Evolutionary conservation across 2,113 vertebrate species (phyloP).

Genomic region (Corythaixoides concolor): DNA sequence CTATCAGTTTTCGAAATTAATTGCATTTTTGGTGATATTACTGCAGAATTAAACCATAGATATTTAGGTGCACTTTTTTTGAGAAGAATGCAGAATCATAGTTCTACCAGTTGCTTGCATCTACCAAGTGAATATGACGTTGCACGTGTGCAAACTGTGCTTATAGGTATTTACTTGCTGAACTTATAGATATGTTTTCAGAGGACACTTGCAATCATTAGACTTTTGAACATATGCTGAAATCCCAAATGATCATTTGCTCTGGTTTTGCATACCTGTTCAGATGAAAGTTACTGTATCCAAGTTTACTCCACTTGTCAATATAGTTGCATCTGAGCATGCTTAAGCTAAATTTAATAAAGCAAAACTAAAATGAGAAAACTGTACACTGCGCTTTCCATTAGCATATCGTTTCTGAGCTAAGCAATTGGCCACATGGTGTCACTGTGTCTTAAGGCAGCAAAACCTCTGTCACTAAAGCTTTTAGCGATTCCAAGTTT

Average conservation of each 20-base stretch:
- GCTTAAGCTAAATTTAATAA: not conserved
- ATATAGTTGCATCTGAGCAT: not conserved
- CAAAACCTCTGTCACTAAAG: not conserved
- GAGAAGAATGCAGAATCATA: not conserved
- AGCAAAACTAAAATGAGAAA: not conserved
- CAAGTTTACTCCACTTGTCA: not conserved
- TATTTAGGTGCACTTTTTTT: not conserved
- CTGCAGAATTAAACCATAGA: not conserved
- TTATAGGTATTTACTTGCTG: not conserved
- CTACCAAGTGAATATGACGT: not conserved
- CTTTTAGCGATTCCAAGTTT: not conserved
- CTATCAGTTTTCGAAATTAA: not conserved
- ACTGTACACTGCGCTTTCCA: not conserved
- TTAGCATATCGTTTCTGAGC: not conserved
- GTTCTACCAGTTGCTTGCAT: not conserved
- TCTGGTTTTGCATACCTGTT: not conserved
- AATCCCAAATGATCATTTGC: not conserved
- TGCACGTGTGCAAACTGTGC: not conserved
- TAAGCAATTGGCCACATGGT: not conserved
- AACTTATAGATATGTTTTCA: not conserved
- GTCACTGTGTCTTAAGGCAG: slow-evolving; percentile 32
- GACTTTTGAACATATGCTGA: not conserved
- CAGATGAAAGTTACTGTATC: not conserved
- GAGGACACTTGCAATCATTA: not conserved
- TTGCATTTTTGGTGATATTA: not conserved